phyloP scores from a whole-genome alignment of 2,113 vertebrate genomes.

The Salminus brasiliensis region DNA sequence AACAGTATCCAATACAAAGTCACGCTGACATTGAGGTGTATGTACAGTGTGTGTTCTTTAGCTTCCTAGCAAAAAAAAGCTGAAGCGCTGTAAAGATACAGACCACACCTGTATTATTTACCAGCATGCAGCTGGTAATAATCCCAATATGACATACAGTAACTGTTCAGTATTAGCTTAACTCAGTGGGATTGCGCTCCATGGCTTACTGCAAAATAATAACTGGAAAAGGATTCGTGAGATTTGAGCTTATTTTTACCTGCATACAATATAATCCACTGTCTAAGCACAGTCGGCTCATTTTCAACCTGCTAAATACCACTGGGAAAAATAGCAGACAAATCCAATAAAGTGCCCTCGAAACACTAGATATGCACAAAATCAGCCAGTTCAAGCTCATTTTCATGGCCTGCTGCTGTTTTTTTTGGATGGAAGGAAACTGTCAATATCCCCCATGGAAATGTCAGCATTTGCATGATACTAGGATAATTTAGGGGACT shows the following conservation, averaged over 20 bases:
- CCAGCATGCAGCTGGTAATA: background rate
- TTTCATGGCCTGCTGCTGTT: background rate
- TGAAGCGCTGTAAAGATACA: background rate
- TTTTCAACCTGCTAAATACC: background rate
- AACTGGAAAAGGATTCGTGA: background rate
- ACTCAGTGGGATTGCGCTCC: background rate
- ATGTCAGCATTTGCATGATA: slow-evolving; percentile 31
- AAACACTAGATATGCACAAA: background rate
- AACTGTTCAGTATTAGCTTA: background rate
- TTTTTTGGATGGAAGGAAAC: background rate
- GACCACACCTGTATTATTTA: background rate
- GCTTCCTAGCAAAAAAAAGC: background rate
- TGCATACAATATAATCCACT: background rate
- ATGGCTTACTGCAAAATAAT: background rate
- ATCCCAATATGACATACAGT: no score
- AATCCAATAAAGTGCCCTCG: background rate
- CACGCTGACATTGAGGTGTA: slow-evolving; percentile 1
- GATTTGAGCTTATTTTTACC: background rate
- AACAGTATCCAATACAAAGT: background rate
- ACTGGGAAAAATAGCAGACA: background rate
- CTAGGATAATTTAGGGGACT: background rate
- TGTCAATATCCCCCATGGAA: background rate
- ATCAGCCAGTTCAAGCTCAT: background rate
- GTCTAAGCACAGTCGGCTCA: background rate
- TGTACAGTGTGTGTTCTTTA: background rate